Percentiles rank a stretch among this genome's conserved stretches.
Conservation (phyloP, 2,113 vertebrate species). For the Lipophrys pholis region DNA sequence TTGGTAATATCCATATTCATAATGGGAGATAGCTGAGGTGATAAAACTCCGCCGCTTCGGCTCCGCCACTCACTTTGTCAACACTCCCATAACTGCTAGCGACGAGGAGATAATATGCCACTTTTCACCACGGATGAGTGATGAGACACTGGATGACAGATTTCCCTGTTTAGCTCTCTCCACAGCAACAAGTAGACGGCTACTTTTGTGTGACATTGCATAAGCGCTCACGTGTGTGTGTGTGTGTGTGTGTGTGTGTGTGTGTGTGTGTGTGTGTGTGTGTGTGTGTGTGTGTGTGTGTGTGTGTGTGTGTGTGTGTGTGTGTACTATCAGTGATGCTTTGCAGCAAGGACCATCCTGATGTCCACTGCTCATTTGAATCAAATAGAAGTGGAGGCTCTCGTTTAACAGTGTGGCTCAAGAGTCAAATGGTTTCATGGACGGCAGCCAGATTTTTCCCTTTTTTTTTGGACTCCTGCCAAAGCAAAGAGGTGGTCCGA, state of each 20-base stretch:
- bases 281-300: constrained; percentile 5
- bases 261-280: constrained; percentile 14
- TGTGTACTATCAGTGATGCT: constrained; percentile 17
- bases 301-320: constrained; percentile 1
- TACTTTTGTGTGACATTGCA: constrained; percentile 38
- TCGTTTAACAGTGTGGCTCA: constrained; percentile 71
- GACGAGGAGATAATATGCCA: constrained; percentile 31
- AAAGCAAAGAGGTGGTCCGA: constrained; percentile 63
- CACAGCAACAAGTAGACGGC: constrained; percentile 52
- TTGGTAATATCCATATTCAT: constrained; percentile 71
- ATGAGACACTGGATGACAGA: constrained; percentile 42
- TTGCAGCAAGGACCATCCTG: constrained; percentile 14
- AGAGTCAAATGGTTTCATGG: constrained; percentile 74
- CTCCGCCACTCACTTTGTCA: constrained; percentile 51
- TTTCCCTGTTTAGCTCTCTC: constrained; percentile 14
- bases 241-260: constrained; percentile 1
- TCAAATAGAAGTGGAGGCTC: constrained; percentile 63
- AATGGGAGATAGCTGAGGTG: constrained; percentile 55
- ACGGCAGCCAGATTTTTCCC: constrained; percentile 65
- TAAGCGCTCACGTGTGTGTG: constrained; percentile 13
- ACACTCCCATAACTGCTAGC: constrained; percentile 48
- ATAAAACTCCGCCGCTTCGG: constrained; percentile 48
- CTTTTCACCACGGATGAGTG: constrained; percentile 47
- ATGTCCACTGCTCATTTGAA: constrained; percentile 54
- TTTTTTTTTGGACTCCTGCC: constrained; percentile 60